A percentile compares a stretch with the other conserved stretches of the same genome.
phyloP scores from a whole-genome alignment of 1,140 invertebrate species.

The Magallana angulata region DNA sequence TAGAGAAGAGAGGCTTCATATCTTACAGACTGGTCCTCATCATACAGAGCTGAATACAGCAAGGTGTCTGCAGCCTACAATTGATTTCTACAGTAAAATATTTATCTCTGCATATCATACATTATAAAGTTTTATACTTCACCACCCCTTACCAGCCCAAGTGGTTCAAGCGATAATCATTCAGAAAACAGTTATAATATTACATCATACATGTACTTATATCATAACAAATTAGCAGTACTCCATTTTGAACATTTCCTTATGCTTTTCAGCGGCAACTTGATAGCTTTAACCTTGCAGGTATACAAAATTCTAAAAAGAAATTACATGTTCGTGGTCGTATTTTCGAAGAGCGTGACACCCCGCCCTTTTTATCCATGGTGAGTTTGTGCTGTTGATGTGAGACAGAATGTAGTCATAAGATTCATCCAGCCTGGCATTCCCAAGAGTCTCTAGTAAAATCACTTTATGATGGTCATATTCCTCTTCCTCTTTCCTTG shows the following conservation, averaged over 20 bases:
- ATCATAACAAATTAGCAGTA: not conserved
- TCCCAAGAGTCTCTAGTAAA: constrained; percentile 51
- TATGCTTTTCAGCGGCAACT: no score
- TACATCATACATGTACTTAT: not conserved
- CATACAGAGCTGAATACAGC: constrained; percentile 57
- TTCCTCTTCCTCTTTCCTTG: constrained; percentile 16
- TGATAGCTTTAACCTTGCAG: not conserved
- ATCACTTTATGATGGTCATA: constrained; percentile 44
- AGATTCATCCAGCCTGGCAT: constrained; percentile 45
- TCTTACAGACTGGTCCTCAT: constrained; percentile 62
- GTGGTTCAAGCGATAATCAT: not conserved
- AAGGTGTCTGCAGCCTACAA: constrained; percentile 59
- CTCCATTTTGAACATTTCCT: not conserved
- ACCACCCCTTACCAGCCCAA: not conserved
- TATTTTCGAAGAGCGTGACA: constrained; percentile 54
- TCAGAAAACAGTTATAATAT: not conserved
- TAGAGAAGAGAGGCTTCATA: constrained; percentile 57
- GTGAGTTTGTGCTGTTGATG: constrained; percentile 54
- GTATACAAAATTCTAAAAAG: not conserved
- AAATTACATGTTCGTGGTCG: constrained; percentile 43
- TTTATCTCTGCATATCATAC: not conserved
- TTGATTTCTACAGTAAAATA: not conserved
- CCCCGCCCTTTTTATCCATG: constrained; percentile 54
- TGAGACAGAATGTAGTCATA: constrained; percentile 55
- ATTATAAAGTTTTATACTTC: not conserved